Conservation (phyloP, 1,140 invertebrate species). For the Monochamus saltuarius region DNA sequence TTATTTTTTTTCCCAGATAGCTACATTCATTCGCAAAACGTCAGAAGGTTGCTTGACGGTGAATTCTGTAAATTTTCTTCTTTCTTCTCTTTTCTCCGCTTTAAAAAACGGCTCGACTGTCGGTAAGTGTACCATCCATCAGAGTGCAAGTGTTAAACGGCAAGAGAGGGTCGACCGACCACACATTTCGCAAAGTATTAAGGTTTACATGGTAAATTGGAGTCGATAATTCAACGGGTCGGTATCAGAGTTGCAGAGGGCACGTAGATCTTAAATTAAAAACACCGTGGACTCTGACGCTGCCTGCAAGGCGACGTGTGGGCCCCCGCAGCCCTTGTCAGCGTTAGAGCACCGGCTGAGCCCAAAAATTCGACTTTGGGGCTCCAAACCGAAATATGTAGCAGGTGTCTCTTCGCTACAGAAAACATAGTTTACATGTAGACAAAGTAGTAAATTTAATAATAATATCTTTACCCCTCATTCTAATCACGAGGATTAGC, state of each 20-base stretch:
- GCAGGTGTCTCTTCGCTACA: too few species aligned
- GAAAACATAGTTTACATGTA: too few species aligned
- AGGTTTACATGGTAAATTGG: constrained; percentile 29
- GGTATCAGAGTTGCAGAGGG: constrained; percentile 20
- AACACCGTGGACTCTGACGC: constrained; percentile 35
- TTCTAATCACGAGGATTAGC: too few species aligned
- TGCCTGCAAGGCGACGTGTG: constrained; percentile 15
- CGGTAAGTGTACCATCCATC: not conserved
- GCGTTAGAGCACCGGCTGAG: too few species aligned
- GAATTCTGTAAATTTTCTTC: not conserved
- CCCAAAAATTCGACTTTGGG: too few species aligned
- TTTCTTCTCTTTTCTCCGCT: not conserved
- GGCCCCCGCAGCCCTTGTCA: too few species aligned
- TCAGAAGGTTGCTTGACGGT: too few species aligned
- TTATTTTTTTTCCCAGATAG: too few species aligned
- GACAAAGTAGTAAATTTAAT: too few species aligned
- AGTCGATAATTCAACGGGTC: constrained; percentile 19
- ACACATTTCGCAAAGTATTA: constrained; percentile 27
- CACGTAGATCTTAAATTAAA: constrained; percentile 40
- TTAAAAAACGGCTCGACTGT: not conserved
- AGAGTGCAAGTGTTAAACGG: not conserved
- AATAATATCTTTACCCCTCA: too few species aligned
- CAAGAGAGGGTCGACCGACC: constrained; percentile 1
- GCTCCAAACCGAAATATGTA: too few species aligned
- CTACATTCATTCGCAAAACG: too few species aligned